A percentile compares a stretch with the other conserved stretches of the same genome.
These are phyloP conservation scores for Phengaris alcon DNA, from an alignment of 2,888 invertebrate species.

Conservation along the genomic window DNA sequence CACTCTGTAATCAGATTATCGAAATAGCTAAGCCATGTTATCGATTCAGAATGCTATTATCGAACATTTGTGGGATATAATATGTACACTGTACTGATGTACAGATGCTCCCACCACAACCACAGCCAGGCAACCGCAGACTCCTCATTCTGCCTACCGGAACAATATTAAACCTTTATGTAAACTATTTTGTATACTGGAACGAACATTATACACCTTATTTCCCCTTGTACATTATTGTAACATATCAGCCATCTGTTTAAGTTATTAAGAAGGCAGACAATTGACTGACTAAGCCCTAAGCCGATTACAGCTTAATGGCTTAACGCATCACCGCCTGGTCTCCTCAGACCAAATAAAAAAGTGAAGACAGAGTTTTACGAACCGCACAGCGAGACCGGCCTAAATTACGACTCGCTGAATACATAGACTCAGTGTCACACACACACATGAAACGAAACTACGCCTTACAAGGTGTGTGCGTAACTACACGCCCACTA, in stretches of 20 bases:
- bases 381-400: no score
- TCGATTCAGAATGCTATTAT: slow-evolving; percentile 22
- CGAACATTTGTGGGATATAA: slow-evolving; percentile 7
- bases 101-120: slow-evolving; percentile 8
- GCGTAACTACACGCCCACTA: no score
- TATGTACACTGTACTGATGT: background rate
- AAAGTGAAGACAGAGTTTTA: no score
- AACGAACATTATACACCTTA: background rate
- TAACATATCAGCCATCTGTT: slow-evolving; percentile 6
- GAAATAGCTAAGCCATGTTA: background rate
- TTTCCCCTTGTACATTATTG: background rate
- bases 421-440: no score
- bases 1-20: slow-evolving; percentile 9
- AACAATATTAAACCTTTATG: background rate
- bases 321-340: slow-evolving; percentile 11
- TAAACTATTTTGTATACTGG: background rate
- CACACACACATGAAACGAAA: no score
- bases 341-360: no score
- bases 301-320: slow-evolving; percentile 14
- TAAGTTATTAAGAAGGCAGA: slow-evolving; percentile 10
- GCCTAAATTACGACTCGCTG: no score
- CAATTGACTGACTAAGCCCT: slow-evolving; percentile 11
- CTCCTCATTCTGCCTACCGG: slow-evolving; percentile 17
- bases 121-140: slow-evolving; percentile 15
- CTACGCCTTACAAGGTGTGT: no score